A percentile compares a stretch with the other conserved stretches of the same genome.
These are phyloP conservation scores for Asobara japonica DNA, from an alignment of 1,140 invertebrate genomes.

Conservation along the genomic window DNA sequence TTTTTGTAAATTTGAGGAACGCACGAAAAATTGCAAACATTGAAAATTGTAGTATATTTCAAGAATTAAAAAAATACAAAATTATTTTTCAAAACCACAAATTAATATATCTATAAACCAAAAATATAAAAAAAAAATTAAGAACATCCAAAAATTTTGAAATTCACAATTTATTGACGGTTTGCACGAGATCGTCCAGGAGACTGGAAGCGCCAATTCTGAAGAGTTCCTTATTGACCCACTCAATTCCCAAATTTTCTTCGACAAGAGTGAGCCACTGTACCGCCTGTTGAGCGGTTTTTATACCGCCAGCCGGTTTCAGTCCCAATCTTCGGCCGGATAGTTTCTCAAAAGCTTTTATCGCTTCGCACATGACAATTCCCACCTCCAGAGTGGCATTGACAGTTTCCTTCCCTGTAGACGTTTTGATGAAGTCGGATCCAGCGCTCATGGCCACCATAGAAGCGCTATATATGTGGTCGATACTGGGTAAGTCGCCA, in stretches of 20 bases:
- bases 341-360: conserved; percentile 79
- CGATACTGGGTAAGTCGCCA: conserved; percentile 89
- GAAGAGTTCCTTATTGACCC: conserved; percentile 86
- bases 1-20: no score
- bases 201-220: conserved; percentile 94
- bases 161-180: not conserved
- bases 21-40: no score
- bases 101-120: no score
- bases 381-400: conserved; percentile 95
- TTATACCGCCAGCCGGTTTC: conserved; percentile 97
- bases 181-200: conserved; percentile 76
- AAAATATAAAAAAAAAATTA: not conserved
- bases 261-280: conserved; percentile 89
- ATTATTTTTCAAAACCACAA: no score
- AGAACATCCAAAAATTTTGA: not conserved
- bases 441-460: conserved; percentile 95
- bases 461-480: conserved; percentile 92
- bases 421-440: conserved; percentile 98
- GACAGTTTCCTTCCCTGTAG: conserved; percentile 95
- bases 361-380: conserved; percentile 94
- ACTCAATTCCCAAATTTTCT: conserved; percentile 86
- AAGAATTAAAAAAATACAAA: no score
- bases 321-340: conserved; percentile 91
- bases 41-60: no score
- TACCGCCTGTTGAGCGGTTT: conserved; percentile 86